Evolutionary conservation across 2,888 invertebrate species (phyloP), one percentile per base, ranked within the genome.

Genomic region (Aphodius granarius): DNA sequence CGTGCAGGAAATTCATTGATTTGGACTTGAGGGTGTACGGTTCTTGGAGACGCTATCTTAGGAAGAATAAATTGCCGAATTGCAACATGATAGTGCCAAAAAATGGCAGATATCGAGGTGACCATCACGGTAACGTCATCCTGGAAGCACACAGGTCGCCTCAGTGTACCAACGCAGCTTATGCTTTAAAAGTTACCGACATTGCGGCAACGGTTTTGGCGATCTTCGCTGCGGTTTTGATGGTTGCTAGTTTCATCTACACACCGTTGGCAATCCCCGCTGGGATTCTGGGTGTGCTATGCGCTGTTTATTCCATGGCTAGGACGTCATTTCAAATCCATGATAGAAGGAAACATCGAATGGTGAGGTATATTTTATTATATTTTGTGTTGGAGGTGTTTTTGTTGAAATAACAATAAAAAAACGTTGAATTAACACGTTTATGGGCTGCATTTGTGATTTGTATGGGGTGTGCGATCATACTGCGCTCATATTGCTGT

Each of bases 41-140:
- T 5, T 85, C 85, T 72, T 91, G 91, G 91, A 81, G 86, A n/a
- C 86, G 88, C 0, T 91, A 89, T 83, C 83, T 91, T 74, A 83
- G 82, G 15, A 84, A 88, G 66, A 91, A 91, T 81, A 90, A 89
- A 70, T 83, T 89, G 20, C 87, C 89, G 2, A 86, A 90, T 84
- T 90, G 90, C 85, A 88, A 89, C 18, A 87, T 91, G 76, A 86
- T 89, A 79, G 87, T 89, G 21, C 91, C 91, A 2, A 86, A 88
- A 79, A 85, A 89, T 83, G 91, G 91, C 66, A 80, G 82, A 62
- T 86, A 86, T 73, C 72, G 78, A 74, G 81, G 81, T 3, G 79
- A 83, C 73, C n/a, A 18, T 3, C 64, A 22, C n/a, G 75, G 75
- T 4, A 75, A 72, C 17, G 85, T 86, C 5, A 64, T 82, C 9